These are phyloP conservation scores for Echinops telfairi DNA, from an alignment of 2,113 vertebrate species.

Conservation along the genomic window DNA sequence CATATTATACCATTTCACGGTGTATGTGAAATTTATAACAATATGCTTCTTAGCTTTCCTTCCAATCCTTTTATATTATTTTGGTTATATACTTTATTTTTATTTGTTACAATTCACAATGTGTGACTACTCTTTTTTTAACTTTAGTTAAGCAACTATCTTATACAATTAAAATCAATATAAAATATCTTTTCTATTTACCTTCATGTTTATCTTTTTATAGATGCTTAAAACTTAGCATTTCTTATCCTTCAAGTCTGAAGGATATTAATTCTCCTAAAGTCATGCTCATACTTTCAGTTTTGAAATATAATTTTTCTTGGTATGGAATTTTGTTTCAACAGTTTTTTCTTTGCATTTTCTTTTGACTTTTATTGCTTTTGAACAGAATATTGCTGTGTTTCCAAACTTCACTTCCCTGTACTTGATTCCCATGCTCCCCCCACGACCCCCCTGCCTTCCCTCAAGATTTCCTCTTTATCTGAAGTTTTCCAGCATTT, in stretches of 20 bases:
- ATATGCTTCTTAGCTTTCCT: neutral
- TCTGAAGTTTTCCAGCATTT: neutral
- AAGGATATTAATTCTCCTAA: neutral
- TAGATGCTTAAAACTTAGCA: neutral
- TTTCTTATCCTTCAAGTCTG: neutral
- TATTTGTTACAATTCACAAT: neutral
- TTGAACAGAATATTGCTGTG: neutral
- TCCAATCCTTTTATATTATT: neutral
- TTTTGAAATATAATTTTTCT: neutral
- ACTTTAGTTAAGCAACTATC: neutral
- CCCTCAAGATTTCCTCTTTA: neutral
- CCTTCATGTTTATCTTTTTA: neutral
- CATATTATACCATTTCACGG: neutral
- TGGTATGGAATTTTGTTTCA: neutral
- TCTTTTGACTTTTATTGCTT: neutral
- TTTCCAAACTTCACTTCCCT: conserved; percentile 9
- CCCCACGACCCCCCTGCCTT: too few relatives aligned
- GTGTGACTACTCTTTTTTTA: neutral
- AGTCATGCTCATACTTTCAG: neutral
- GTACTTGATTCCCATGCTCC: neutral
- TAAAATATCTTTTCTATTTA: neutral
- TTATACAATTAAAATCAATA: neutral
- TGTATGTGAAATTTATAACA: neutral
- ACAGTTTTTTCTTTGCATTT: neutral
- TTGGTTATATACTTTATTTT: neutral